Evolutionary conservation across 2,888 invertebrate genomes (phyloP).

Genomic region (Pheosia gnoma): DNA sequence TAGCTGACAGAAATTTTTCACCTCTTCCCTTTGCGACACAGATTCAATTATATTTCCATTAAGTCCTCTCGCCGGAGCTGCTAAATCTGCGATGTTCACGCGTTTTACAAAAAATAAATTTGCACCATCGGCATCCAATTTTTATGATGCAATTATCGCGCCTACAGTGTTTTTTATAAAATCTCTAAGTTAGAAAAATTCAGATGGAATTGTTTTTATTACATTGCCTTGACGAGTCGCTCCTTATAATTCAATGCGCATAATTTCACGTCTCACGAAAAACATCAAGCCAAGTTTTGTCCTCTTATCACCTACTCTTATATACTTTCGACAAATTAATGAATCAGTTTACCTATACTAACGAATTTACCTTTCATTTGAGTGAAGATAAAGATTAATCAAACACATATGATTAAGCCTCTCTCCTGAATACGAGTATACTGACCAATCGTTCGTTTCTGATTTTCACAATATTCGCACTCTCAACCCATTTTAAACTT

Average conservation of each 20-base stretch:
- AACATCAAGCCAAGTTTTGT: background rate
- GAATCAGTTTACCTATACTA: too few relatives aligned
- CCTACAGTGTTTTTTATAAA: background rate
- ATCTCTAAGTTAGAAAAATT: background rate
- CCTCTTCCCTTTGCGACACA: conserved; percentile 28
- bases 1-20: conserved; percentile 40
- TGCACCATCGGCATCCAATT: conserved; percentile 1
- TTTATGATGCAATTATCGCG: background rate
- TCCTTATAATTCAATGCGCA: conserved; percentile 2
- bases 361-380: too few relatives aligned
- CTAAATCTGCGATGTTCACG: conserved; percentile 10
- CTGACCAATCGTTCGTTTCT: too few relatives aligned
- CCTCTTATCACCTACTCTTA: background rate
- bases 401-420: too few relatives aligned
- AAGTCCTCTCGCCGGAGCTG: conserved; percentile 20
- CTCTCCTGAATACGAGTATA: too few relatives aligned
- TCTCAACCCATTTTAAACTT: background rate
- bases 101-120: background rate
- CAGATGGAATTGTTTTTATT: background rate
- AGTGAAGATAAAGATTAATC: too few relatives aligned
- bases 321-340: too few relatives aligned
- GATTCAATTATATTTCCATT: conserved; percentile 50
- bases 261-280: background rate
- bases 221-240: background rate
- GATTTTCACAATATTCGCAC: background rate